These are phyloP conservation scores for Sympetrum striolatum DNA, from an alignment of 2,888 invertebrate genomes.

Conservation along the genomic window DNA sequence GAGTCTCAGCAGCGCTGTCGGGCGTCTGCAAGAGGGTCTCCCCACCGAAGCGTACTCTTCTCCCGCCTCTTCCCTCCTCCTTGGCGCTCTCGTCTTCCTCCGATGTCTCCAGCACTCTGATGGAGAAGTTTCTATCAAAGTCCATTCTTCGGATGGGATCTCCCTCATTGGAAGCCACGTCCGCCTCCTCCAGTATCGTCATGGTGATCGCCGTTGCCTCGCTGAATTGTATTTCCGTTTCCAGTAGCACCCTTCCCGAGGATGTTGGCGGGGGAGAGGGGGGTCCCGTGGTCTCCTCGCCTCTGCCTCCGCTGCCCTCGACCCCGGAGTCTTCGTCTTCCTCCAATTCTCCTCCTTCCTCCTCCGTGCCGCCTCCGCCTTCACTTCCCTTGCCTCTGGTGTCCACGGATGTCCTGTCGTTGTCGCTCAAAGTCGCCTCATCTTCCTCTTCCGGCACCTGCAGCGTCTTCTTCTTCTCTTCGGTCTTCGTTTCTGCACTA, in stretches of 20 bases:
- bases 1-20: slow-evolving; percentile 10
- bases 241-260: slow-evolving; percentile 69
- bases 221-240: slow-evolving; percentile 83
- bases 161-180: slow-evolving; percentile 3
- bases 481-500: background rate
- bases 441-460: slow-evolving; percentile 45
- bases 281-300: slow-evolving; percentile 40
- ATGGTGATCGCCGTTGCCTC: slow-evolving; percentile 82
- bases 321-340: slow-evolving; percentile 53
- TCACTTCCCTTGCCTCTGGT: slow-evolving; percentile 49
- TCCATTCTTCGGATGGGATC: background rate
- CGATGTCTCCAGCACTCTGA: background rate
- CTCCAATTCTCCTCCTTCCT: slow-evolving; percentile 51
- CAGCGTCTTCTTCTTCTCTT: slow-evolving; percentile 13
- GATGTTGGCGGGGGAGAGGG: background rate
- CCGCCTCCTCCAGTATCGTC: slow-evolving; percentile 76
- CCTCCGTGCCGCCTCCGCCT: slow-evolving; percentile 55
- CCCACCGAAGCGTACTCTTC: slow-evolving; percentile 85
- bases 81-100: background rate
- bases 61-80: slow-evolving; percentile 5
- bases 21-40: slow-evolving; percentile 84
- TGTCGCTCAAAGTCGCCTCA: slow-evolving; percentile 49
- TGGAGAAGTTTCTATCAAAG: background rate
- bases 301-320: slow-evolving; percentile 46
- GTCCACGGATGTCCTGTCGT: slow-evolving; percentile 46